phyloP scores from a whole-genome alignment of 1,140 invertebrate species.

The Thaumatotibia leucotreta region DNA sequence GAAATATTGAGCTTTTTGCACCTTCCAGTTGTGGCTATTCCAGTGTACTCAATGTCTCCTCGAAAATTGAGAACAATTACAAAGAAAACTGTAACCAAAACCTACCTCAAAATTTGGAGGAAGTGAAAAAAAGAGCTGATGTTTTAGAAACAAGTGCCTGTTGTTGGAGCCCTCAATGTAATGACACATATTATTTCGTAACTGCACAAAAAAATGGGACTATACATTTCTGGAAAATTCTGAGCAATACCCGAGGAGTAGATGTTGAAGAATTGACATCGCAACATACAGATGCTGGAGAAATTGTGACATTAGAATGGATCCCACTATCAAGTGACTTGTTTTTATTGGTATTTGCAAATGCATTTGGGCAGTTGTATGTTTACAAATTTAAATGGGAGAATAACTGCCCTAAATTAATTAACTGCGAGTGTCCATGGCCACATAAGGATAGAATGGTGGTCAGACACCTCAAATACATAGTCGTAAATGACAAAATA shows the following conservation, averaged over 20 bases:
- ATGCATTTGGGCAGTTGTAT: slow-evolving; percentile 40
- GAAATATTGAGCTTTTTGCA: slow-evolving; percentile 46
- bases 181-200: slow-evolving; percentile 44
- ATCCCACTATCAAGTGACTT: slow-evolving; percentile 25
- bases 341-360: slow-evolving; percentile 37
- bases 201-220: slow-evolving; percentile 53
- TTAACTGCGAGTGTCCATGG: slow-evolving; percentile 36
- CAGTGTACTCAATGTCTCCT: slow-evolving; percentile 39
- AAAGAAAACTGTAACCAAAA: slow-evolving; percentile 12
- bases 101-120: slow-evolving; percentile 27
- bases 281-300: slow-evolving; percentile 24
- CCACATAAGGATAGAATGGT: slow-evolving; percentile 50
- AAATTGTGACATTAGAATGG: slow-evolving; percentile 42
- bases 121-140: slow-evolving; percentile 36
- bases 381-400: slow-evolving; percentile 34
- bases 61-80: slow-evolving; percentile 28
- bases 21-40: slow-evolving; percentile 27
- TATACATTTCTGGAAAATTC: slow-evolving; percentile 47
- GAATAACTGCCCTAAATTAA: slow-evolving; percentile 23
- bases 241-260: slow-evolving; percentile 18
- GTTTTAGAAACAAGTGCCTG: slow-evolving; percentile 35
- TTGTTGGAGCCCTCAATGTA: slow-evolving; percentile 38
- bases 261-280: slow-evolving; percentile 22
- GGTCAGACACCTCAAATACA: slow-evolving; percentile 31
- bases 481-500: slow-evolving; percentile 29